A percentile compares a stretch with the other conserved stretches of the same genome.
phyloP scores from a whole-genome alignment of 92 coral and sea anemone genomes.

The Porites rus region DNA sequence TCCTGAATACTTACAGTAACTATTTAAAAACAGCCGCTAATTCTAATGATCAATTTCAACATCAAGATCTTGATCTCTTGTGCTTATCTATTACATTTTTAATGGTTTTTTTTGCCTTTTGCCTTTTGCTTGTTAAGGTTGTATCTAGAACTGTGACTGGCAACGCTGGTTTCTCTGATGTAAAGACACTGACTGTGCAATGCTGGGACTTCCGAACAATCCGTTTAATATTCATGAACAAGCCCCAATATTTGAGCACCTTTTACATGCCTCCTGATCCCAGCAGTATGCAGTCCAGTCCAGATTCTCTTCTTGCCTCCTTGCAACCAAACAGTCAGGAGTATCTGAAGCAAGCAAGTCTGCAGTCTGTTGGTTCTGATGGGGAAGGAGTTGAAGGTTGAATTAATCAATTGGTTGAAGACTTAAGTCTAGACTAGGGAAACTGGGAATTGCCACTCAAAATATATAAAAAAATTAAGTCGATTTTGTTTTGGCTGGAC shows the following conservation, averaged over 20 bases:
- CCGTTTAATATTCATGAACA: slow-evolving; percentile 93
- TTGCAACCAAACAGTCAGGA: slow-evolving; percentile 44
- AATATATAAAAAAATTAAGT: too few species aligned
- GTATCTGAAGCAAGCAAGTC: slow-evolving; percentile 16
- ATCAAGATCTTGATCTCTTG: background rate
- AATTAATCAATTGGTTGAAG: background rate
- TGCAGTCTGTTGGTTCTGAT: slow-evolving; percentile 31
- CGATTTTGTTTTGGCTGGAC: too few species aligned
- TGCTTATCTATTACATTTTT: too few species aligned
- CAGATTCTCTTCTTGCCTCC: slow-evolving; percentile 85
- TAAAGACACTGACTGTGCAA: slow-evolving; percentile 86
- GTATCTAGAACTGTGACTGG: slow-evolving; percentile 89
- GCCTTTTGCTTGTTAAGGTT: slow-evolving; percentile 54
- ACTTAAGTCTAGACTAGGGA: too few species aligned
- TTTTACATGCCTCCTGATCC: slow-evolving; percentile 76
- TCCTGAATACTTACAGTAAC: too few species aligned
- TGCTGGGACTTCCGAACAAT: slow-evolving; percentile 96
- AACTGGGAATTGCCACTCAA: too few species aligned
- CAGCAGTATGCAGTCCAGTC: slow-evolving; percentile 81
- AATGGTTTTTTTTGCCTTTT: background rate
- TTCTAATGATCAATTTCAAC: background rate
- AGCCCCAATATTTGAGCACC: slow-evolving; percentile 71
- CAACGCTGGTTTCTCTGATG: slow-evolving; percentile 92
- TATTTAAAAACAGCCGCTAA: background rate
- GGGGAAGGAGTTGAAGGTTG: slow-evolving; percentile 26